Conservation (phyloP, 2,888 invertebrate species). For the Agrochola macilenta region DNA sequence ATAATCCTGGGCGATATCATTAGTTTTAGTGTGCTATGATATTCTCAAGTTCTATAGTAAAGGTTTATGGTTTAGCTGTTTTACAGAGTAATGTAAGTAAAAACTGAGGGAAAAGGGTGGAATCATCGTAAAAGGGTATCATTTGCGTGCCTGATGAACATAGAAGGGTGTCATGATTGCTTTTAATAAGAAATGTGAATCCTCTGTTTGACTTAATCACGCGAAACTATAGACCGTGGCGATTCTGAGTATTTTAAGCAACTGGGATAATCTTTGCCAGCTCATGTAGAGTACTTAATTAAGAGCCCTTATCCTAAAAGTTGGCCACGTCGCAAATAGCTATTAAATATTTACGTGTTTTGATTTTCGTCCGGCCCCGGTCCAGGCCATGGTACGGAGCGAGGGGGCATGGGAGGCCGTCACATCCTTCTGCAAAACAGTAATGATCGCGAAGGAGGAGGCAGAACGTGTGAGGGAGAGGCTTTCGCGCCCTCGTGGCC, state of each 20-base stretch:
- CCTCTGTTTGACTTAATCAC: neutral
- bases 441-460: too few species aligned
- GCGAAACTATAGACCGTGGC: neutral
- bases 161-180: neutral
- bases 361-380: too few species aligned
- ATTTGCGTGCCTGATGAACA: neutral
- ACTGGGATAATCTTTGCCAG: neutral
- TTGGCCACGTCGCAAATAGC: too few species aligned
- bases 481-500: too few species aligned
- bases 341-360: too few species aligned
- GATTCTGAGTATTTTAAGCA: too few species aligned
- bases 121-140: neutral
- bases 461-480: too few species aligned
- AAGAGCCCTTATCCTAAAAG: too few species aligned
- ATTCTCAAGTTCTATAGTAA: slow-evolving; percentile 20
- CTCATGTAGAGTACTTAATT: neutral
- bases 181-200: slow-evolving; percentile 3
- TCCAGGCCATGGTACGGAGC: too few species aligned
- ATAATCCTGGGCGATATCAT: neutral
- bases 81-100: neutral
- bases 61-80: neutral
- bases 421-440: too few species aligned
- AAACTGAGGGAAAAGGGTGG: neutral
- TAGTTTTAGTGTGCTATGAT: neutral
- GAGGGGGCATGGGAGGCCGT: too few species aligned